These are phyloP conservation scores for Arrhamphus sclerolepis DNA, from an alignment of 2,797 vertebrate species.

Conservation along the genomic window DNA sequence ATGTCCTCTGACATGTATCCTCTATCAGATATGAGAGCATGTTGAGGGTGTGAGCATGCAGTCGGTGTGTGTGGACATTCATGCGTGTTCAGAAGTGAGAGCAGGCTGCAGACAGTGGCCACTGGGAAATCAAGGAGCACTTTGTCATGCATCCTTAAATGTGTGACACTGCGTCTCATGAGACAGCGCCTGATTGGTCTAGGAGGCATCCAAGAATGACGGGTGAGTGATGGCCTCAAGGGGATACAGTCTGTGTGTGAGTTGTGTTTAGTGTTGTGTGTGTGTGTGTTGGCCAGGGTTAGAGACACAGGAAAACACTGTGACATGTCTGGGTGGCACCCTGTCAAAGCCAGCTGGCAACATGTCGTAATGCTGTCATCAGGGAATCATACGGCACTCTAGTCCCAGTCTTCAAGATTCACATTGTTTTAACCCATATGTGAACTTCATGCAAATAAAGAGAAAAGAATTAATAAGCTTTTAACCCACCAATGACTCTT, in stretches of 20 bases:
- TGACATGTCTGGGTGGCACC: slow-evolving; percentile 79
- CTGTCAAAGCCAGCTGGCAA: slow-evolving; percentile 80
- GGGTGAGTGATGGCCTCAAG: slow-evolving; percentile 81
- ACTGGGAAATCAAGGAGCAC: slow-evolving; percentile 87
- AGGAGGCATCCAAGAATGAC: slow-evolving; percentile 79
- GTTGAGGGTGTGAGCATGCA: slow-evolving; percentile 29
- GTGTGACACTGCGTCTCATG: slow-evolving; percentile 83
- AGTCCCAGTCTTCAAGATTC: slow-evolving; percentile 47
- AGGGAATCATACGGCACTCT: slow-evolving; percentile 62
- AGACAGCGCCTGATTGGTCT: slow-evolving; percentile 84
- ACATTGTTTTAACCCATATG: slow-evolving; percentile 40
- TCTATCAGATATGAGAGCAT: slow-evolving; percentile 58
- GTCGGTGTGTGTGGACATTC: slow-evolving; percentile 19
- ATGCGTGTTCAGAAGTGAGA: slow-evolving; percentile 54
- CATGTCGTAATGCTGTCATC: slow-evolving; percentile 67
- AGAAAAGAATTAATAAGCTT: slow-evolving; percentile 7
- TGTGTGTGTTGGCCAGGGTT: slow-evolving; percentile 63
- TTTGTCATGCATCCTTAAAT: slow-evolving; percentile 88
- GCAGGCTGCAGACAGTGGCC: slow-evolving; percentile 79
- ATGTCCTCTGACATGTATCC: slow-evolving; percentile 60
- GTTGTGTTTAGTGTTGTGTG: slow-evolving; percentile 51
- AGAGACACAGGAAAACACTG: slow-evolving; percentile 76
- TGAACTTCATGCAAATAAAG: slow-evolving; percentile 33
- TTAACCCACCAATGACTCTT: slow-evolving; percentile 20
- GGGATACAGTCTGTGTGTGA: slow-evolving; percentile 57